Evolutionary conservation across 1,140 invertebrate genomes (phyloP).

Genomic region (Melipona quadrifasciata): DNA sequence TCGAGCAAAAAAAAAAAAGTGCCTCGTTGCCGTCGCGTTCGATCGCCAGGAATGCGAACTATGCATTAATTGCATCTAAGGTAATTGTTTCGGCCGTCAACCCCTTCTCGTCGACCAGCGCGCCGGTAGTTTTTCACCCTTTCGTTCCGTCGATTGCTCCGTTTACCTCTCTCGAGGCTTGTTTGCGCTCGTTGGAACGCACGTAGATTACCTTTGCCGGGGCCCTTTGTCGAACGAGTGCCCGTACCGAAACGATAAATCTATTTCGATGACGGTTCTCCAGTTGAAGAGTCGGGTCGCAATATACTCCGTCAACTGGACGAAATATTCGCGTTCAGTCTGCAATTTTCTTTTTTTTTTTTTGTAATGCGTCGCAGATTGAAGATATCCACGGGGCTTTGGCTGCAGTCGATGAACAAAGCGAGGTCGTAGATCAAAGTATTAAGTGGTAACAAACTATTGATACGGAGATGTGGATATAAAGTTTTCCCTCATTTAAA

Average conservation of each 20-base stretch:
- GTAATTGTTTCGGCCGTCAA: constrained; percentile 38
- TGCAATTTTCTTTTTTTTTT: background rate
- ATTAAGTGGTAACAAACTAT: background rate
- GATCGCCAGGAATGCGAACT: constrained; percentile 13
- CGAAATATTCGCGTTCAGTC: background rate
- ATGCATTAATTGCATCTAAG: constrained; percentile 39
- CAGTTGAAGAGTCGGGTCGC: background rate
- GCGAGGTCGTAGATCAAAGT: background rate
- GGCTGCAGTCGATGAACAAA: background rate
- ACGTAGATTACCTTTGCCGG: background rate
- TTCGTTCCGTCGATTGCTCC: background rate
- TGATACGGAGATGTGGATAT: background rate
- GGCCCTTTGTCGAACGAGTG: background rate
- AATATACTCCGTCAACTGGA: background rate
- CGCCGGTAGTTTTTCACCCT: constrained; percentile 3
- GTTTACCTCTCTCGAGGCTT: background rate
- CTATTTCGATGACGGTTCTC: constrained; percentile 3
- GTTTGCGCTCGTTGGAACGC: constrained; percentile 12
- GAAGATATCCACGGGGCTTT: background rate
- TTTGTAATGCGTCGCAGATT: background rate
- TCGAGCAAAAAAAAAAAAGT: background rate
- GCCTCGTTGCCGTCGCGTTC: background rate
- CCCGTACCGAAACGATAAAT: background rate
- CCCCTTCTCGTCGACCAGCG: background rate
- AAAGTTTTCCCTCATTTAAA: background rate